phyloP scores from a whole-genome alignment of 2,888 invertebrate genomes.

The Tholera decimalis region DNA sequence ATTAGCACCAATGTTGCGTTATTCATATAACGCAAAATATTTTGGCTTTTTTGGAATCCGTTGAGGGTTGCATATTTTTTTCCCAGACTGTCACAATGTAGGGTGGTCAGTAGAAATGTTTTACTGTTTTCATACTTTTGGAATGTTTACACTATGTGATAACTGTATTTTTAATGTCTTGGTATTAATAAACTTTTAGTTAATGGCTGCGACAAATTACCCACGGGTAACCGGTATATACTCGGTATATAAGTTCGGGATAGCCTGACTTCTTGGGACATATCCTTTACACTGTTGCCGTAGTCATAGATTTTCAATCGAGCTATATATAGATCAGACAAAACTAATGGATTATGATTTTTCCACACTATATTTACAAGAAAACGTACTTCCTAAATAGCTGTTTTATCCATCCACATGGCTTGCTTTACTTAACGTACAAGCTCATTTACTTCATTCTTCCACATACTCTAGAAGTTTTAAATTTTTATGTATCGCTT shows the following conservation, averaged over 20 bases:
- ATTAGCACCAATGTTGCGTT: conserved; percentile 66
- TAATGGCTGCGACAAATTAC: background rate
- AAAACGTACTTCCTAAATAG: conserved; percentile 14
- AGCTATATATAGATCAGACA: conserved; percentile 4
- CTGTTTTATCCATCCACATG: background rate
- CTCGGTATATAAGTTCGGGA: too few relatives aligned
- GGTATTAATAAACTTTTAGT: conserved; percentile 24
- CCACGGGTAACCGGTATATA: too few relatives aligned
- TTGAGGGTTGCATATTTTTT: conserved; percentile 10
- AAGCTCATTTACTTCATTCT: background rate
- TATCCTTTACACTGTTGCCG: conserved; percentile 13
- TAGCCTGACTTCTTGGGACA: conserved; percentile 3
- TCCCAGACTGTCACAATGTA: conserved; percentile 39
- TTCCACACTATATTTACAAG: conserved; percentile 52
- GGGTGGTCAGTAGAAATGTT: conserved; percentile 24
- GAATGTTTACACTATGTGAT: conserved; percentile 48
- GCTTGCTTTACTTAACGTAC: background rate
- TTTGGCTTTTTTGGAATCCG: conserved; percentile 4
- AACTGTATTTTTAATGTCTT: conserved; percentile 16
- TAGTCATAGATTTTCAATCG: background rate
- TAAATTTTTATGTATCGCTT: background rate
- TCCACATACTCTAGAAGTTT: background rate
- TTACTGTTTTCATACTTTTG: conserved; percentile 20
- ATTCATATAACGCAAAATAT: conserved; percentile 19
- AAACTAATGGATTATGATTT: conserved; percentile 7